Base-by-base conservation (phyloP, 2,113 vertebrate genomes). In the Osmerus eperlanus region DNA sequence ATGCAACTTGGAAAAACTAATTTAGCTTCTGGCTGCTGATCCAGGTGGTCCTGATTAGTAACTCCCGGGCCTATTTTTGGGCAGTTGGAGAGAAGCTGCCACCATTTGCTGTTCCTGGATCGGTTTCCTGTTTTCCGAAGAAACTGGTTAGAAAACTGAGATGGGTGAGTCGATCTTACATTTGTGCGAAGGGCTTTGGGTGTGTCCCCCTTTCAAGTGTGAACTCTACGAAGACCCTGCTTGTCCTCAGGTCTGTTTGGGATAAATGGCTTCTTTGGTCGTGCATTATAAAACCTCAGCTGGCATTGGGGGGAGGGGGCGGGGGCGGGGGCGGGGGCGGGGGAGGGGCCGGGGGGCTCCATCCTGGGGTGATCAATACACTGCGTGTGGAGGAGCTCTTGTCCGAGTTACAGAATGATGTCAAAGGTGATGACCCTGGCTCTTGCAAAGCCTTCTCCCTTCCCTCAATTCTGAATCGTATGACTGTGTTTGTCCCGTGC, bases 11-110 rank as follows among this genome's bases (percentile, higher is more conserved):
- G 83, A 82, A 88, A 88, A 84, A 73, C 52, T 60, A 74, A 82
- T 29, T 63, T 60, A 62, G 70, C 72, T 61, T 23, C 73, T 66
- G 53, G 23, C 69, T 0, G 14, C 71, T 67, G 59, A 59, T 75
- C 75, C 84, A 88, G 85, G 86, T 85, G 86, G 84, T 83, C 75
- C 21, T 66, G 66, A 85, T 83, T 88, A 81, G 41, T 74, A 52
- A 77, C 65, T 74, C 32, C 14, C 12, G 18, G 62, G 36, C 36
- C 7, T n/a, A 32, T 64, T 64, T 15, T 32, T 29, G 70, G 68
- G 70, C 74, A 70, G 15, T 75, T 60, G 47, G 58, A 71, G 66
- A 72, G 23, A 23, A n/a, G 52, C 58, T 77, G 54, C 62, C 72
- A 54, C 71, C 71, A n/a, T 61, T 25, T 65, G 69, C 65, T 74